A percentile compares a stretch with the other conserved stretches of the same genome.
phyloP scores from a whole-genome alignment of 2,797 vertebrate species.

The Martes flavigula region DNA sequence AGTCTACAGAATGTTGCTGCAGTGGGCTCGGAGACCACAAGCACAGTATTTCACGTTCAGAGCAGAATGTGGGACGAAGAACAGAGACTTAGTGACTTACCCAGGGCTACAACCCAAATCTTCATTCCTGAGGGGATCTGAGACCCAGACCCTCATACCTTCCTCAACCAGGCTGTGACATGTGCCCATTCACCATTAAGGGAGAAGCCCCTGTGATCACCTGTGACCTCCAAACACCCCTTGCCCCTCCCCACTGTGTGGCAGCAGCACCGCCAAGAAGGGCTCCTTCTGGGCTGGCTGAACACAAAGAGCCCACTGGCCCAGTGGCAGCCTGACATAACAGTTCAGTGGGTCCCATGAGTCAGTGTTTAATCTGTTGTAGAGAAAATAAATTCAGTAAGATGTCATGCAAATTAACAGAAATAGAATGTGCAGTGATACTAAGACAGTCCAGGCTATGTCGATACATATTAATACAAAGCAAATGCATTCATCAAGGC shows the following conservation, averaged over 20 bases:
- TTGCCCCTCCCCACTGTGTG: accelerated
- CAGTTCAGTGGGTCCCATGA: background rate
- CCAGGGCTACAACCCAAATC: no score
- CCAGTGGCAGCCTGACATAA: background rate
- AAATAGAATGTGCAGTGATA: background rate
- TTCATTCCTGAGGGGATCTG: background rate
- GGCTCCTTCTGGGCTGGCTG: background rate
- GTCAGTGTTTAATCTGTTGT: background rate
- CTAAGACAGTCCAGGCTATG: background rate
- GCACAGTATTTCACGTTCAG: background rate
- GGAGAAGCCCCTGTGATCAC: background rate
- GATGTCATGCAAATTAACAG: background rate
- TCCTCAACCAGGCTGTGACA: background rate
- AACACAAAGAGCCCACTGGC: background rate
- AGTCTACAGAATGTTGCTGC: background rate
- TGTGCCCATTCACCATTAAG: background rate
- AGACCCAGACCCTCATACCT: background rate
- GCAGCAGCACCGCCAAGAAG: background rate
- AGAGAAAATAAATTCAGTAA: background rate
- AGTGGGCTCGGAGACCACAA: background rate
- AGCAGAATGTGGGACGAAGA: background rate
- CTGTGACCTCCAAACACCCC: background rate
- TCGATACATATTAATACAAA: background rate
- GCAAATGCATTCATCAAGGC: background rate
- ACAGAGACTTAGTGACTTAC: background rate